Conservation (phyloP, 1,140 invertebrate species). For the Nasonia vitripennis region DNA sequence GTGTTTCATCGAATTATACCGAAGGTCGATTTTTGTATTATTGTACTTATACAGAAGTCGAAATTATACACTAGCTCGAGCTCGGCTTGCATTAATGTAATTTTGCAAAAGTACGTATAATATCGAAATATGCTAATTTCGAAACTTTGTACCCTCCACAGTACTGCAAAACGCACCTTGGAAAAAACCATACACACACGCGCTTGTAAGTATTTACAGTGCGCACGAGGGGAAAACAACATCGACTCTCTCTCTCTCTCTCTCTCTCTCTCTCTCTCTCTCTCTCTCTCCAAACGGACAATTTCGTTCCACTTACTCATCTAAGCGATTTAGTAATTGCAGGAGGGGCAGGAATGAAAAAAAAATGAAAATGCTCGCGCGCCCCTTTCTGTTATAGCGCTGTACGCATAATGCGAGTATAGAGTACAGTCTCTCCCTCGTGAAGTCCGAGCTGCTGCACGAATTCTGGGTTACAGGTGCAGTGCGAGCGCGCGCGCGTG, state of each 20-base stretch:
- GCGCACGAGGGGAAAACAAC: not conserved
- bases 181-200: not conserved
- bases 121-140: not conserved
- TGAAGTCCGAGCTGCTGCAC: conserved; percentile 2
- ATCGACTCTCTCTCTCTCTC: not conserved
- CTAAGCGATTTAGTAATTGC: conserved; percentile 51
- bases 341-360: conserved; percentile 62
- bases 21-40: not conserved
- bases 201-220: not conserved
- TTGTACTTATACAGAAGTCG: not conserved
- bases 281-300: conserved; percentile 22
- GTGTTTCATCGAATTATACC: not conserved
- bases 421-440: conserved; percentile 36
- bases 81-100: not conserved
- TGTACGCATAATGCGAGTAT: not conserved
- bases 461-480: conserved; percentile 67
- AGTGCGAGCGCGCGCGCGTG: too few species aligned
- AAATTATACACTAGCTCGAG: not conserved
- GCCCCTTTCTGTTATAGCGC: conserved; percentile 22
- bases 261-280: not conserved
- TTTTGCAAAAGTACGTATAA: not conserved
- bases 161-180: not conserved
- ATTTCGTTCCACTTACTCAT: conserved; percentile 46
- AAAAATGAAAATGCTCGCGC: conserved; percentile 37
- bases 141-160: not conserved